Base-by-base conservation (phyloP, 2,888 invertebrate genomes). In the Caenorhabditis parvicauda region DNA sequence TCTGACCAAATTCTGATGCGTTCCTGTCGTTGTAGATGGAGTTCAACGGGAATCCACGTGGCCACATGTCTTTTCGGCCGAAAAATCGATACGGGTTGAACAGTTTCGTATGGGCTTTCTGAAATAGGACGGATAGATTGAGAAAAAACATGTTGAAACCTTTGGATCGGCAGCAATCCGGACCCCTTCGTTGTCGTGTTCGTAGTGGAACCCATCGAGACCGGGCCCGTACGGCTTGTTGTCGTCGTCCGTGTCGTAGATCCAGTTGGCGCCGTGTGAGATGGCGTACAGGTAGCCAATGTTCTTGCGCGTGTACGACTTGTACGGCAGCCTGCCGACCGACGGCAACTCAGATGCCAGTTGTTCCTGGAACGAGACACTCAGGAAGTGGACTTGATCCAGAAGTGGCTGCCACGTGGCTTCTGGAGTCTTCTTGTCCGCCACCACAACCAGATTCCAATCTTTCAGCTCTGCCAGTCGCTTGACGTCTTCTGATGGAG, bases 1-100 rank as follows among this genome's bases (percentile, higher is more conserved):
- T 52, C 5, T 46, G 42, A n/a, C n/a, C n/a, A n/a, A n/a, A n/a
- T n/a, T n/a, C n/a, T n/a, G n/a, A n/a, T n/a, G n/a, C n/a, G 5
- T 53, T 47, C 7, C 54, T 45, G 17, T 54, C 64, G 45, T 67
- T 64, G 43, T 55, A 27, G 5, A 58, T n/a, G 47, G 50, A 38
- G 38, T 70, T 67, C 6, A 67, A 38, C 6, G 70, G 70, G 39
- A 70, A 70, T 37, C 70, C 67, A 38, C 70, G 19, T 1, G 70
- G 70, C 70, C 70, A 70, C 60, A 63, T 65, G 17, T 59, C 29
- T 3, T 57, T 39, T 21, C 41, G 32, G 14, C 70, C 70, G 44
- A 55, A 70, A 39, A 59, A 64, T 2, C 56, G 54, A 27, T 70
- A 67, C 2, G 70, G 70, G 32, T 70, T 70, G 63, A 70, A 67